phyloP scores from a whole-genome alignment of 64 coral and sea anemone genomes.

The Porites australiensis region DNA sequence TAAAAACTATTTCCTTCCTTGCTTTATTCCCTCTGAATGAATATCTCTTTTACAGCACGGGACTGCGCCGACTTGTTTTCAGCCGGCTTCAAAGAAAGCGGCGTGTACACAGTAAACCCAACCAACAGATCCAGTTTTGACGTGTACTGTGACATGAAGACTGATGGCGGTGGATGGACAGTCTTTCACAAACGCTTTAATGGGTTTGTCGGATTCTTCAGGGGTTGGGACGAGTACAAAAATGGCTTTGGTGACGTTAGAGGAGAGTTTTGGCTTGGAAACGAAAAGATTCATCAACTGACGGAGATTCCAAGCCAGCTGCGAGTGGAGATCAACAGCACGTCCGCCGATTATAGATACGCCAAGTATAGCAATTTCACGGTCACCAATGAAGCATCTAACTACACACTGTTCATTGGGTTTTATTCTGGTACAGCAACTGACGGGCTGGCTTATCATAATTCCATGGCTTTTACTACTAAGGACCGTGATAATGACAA shows the following conservation, averaged over 20 bases:
- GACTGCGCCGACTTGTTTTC: slow-evolving; percentile 11
- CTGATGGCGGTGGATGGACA: neutral
- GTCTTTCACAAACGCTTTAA: too few relatives aligned
- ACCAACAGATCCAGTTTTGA: slow-evolving; percentile 31
- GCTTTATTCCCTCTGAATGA: too few relatives aligned
- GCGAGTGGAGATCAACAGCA: slow-evolving; percentile 1
- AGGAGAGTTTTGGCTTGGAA: slow-evolving; percentile 19
- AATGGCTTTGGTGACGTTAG: slow-evolving; percentile 16
- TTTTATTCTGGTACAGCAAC: slow-evolving; percentile 53
- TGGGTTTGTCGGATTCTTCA: too few relatives aligned
- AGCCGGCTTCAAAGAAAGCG: slow-evolving; percentile 24
- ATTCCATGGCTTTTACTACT: slow-evolving; percentile 9
- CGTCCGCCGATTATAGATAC: neutral
- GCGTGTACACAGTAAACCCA: slow-evolving; percentile 39
- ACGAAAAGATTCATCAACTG: slow-evolving; percentile 48
- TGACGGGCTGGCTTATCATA: neutral
- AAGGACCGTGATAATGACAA: slow-evolving; percentile 69
- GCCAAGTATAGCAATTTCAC: slow-evolving; percentile 67
- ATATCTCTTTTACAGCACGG: neutral
- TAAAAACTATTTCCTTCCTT: too few relatives aligned
- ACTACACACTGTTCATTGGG: slow-evolving; percentile 45
- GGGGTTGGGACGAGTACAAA: slow-evolving; percentile 11
- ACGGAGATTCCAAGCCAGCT: slow-evolving; percentile 40
- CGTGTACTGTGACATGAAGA: slow-evolving; percentile 39
- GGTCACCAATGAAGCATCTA: slow-evolving; percentile 32